Evolutionary conservation across 2,113 vertebrate species (phyloP), one percentile per base, ranked within the genome.

Genomic region (Ifrita kowaldi): DNA sequence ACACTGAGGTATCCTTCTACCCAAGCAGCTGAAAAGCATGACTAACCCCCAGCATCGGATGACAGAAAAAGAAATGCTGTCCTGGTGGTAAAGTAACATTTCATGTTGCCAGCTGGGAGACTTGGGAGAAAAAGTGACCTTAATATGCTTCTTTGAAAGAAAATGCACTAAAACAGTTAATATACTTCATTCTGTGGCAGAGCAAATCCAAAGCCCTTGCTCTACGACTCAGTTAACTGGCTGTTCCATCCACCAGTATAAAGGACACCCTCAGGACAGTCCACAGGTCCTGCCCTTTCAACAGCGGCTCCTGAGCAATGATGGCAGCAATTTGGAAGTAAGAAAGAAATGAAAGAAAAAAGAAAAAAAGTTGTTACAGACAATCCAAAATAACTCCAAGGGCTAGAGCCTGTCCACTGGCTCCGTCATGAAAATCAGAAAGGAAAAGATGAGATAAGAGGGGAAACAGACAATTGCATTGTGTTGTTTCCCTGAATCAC

Each of bases 111-210:
- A 82, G 60, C 81, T 82, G 44, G 33, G 26, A 71, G 16, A 70
- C 33, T 47, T 4, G 8, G 37, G 27, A 81, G 70, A 91, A 93
- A 88, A 94, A 96, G 41, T 39, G 64, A 94, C 78, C 59, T 87
- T 84, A 87, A 94, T 70, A 84, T 33, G 57, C 33, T 67, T 71
- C 44, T 80, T 89, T 32, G 1, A 26, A 90, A 96, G 95, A 50
- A 95, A 95, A 84, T 16, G 37, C 70, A 78, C 41, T 73, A 59
- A 65, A 93, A 93, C 33, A 37, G 87, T 90, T 91, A 73, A 93
- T 49, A 50, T 0, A 21, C 35, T 87, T 85, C 63, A 32, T 81
- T 70, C 33, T 78, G 49, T 37, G 80, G 35, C 81, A 93, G 7
- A 84, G 39, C 26, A 85, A 90, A 87, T 10, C 27, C 35, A 69